Conservation (phyloP, 2,888 invertebrate genomes). For the Crossocerus cetratus region DNA sequence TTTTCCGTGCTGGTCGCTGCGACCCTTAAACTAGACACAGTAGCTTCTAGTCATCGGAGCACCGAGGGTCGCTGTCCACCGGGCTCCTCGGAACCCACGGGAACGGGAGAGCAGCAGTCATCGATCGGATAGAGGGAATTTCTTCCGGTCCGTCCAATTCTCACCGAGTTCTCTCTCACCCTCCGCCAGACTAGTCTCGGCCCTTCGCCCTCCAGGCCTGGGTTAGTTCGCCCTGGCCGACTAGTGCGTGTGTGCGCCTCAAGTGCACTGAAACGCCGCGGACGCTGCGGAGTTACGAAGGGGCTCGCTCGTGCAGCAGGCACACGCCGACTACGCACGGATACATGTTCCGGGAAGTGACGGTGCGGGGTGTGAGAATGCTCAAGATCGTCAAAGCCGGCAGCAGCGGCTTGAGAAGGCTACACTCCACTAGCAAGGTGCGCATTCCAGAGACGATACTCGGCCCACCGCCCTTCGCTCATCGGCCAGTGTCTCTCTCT, state of each 20-base stretch:
- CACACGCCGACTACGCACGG: no score
- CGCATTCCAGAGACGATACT: constrained; percentile 2
- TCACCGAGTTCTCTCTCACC: no score
- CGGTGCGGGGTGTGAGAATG: constrained; percentile 50
- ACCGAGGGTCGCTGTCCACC: constrained; percentile 49
- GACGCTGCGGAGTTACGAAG: no score
- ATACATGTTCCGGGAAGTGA: constrained; percentile 15
- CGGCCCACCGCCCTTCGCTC: no score
- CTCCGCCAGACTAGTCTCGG: no score
- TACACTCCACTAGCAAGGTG: constrained; percentile 64
- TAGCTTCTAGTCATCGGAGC: constrained; percentile 60
- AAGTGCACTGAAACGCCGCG: no score
- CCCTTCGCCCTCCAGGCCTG: no score
- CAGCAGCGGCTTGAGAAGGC: constrained; percentile 54
- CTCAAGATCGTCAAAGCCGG: constrained; percentile 56
- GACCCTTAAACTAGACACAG: constrained; percentile 49
- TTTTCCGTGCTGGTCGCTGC: constrained; percentile 42
- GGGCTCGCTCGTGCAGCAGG: no score
- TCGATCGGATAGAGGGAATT: background rate
- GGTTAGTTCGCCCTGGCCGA: no score
- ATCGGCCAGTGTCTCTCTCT: no score
- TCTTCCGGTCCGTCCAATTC: no score
- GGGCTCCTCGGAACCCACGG: background rate
- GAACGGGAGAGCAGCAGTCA: background rate
- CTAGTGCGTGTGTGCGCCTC: no score